phyloP scores from a whole-genome alignment of 2,888 invertebrate species.

The Noctua fimbriata region DNA sequence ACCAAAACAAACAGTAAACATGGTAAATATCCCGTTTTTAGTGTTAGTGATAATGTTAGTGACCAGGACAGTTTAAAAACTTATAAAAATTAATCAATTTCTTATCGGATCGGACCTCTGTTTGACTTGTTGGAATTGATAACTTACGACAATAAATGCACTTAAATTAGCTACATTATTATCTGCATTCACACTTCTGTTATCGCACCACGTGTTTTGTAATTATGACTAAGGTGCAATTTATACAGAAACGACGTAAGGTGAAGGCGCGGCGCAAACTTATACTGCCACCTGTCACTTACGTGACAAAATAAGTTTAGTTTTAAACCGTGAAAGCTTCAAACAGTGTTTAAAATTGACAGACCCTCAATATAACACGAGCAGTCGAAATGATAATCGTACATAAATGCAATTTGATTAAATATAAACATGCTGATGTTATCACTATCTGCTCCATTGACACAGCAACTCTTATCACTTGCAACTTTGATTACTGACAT shows the following conservation, averaged over 20 bases:
- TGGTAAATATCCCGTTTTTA: too few relatives aligned
- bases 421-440: conserved; percentile 73
- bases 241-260: too few relatives aligned
- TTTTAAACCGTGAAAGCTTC: too few relatives aligned
- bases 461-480: conserved; percentile 70
- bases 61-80: too few relatives aligned
- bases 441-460: conserved; percentile 77
- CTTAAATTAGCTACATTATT: neutral
- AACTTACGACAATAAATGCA: neutral
- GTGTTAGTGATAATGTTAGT: too few relatives aligned
- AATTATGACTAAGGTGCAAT: too few relatives aligned
- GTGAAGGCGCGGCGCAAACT: too few relatives aligned
- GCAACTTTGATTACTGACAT: conserved; percentile 71
- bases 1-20: too few relatives aligned
- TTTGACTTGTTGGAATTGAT: neutral
- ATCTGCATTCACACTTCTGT: neutral
- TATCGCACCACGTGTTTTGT: neutral
- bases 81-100: neutral
- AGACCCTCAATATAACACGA: neutral
- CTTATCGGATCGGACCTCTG: neutral
- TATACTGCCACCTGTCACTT: too few relatives aligned
- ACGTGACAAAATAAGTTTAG: too few relatives aligned
- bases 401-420: conserved; percentile 66
- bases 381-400: conserved; percentile 44
- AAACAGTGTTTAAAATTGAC: too few relatives aligned